Percentiles rank a stretch among this genome's conserved stretches.
phyloP scores from a whole-genome alignment of 2,888 invertebrate genomes.

The Dione juno region DNA sequence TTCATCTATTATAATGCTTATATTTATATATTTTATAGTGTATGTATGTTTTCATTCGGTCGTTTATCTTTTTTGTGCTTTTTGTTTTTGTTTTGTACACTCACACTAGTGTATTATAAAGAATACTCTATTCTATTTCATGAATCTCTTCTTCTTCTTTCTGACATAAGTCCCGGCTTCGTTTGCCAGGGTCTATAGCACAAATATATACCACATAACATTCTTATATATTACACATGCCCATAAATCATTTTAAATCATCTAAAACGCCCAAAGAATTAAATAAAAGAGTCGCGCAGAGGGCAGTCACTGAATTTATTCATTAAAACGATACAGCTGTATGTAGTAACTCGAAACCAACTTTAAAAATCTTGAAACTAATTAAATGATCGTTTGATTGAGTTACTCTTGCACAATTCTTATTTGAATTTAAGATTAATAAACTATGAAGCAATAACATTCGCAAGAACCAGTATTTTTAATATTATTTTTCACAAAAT shows the following conservation, averaged over 20 bases:
- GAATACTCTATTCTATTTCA: too few relatives aligned
- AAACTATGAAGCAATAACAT: neutral
- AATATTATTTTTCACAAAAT: neutral
- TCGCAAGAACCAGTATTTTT: neutral
- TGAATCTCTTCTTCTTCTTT: too few relatives aligned
- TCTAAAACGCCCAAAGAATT: slow-evolving; percentile 14
- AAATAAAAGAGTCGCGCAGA: slow-evolving; percentile 26
- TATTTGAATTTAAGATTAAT: slow-evolving; percentile 18
- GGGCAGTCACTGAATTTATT: slow-evolving; percentile 30
- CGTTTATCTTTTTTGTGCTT: too few relatives aligned
- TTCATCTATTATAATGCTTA: too few relatives aligned
- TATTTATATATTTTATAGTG: too few relatives aligned
- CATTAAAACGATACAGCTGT: slow-evolving; percentile 34
- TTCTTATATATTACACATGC: neutral
- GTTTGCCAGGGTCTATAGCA: too few relatives aligned
- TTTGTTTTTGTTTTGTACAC: too few relatives aligned
- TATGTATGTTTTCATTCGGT: too few relatives aligned
- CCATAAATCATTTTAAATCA: neutral
- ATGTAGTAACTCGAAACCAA: slow-evolving; percentile 37
- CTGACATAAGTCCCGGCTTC: too few relatives aligned
- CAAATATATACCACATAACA: too few relatives aligned
- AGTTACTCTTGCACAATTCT: slow-evolving; percentile 7
- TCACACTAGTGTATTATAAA: too few relatives aligned
- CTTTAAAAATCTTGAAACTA: slow-evolving; percentile 34
- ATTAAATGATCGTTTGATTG: slow-evolving; percentile 34